Evolutionary conservation across 2,888 invertebrate species (phyloP).

Genomic region (Drosophila incognita): DNA sequence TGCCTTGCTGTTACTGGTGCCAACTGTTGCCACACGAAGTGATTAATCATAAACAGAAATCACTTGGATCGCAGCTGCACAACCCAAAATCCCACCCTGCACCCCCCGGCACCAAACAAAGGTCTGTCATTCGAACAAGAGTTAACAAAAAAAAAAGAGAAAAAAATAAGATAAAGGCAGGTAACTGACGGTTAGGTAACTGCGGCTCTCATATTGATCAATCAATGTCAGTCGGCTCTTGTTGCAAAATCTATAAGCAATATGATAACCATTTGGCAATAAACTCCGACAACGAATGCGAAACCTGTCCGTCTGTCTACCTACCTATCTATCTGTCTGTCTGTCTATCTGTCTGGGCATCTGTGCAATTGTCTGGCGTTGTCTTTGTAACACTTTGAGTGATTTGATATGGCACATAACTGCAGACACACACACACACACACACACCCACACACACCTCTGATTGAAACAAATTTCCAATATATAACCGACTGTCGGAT

Average conservation of each 20-base stretch:
- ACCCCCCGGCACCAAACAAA: constrained; percentile 16
- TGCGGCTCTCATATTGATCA: constrained; percentile 83
- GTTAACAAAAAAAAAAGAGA: constrained; percentile 61
- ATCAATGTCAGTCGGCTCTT: constrained; percentile 83
- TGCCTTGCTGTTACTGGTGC: constrained; percentile 21
- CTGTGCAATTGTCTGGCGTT: constrained; percentile 55
- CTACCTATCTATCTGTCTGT: constrained; percentile 9
- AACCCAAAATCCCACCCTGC: not conserved
- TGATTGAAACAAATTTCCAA: constrained; percentile 82
- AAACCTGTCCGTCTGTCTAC: not conserved
- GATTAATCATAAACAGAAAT: constrained; percentile 70
- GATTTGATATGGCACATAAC: constrained; percentile 74
- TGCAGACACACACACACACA: constrained; percentile 21
- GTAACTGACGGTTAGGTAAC: constrained; percentile 63
- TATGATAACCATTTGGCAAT: constrained; percentile 82
- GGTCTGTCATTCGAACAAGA: constrained; percentile 69
- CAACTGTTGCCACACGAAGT: constrained; percentile 52
- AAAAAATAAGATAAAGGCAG: constrained; percentile 34
- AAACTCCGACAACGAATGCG: constrained; percentile 58
- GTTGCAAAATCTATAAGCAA: constrained; percentile 84
- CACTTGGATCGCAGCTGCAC: constrained; percentile 59
- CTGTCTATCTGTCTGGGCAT: constrained; percentile 26
- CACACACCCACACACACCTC: constrained; percentile 32
- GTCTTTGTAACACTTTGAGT: constrained; percentile 79
- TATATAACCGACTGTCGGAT: constrained; percentile 75